phyloP scores from a whole-genome alignment of 2,888 invertebrate genomes.

The Nezara viridula region DNA sequence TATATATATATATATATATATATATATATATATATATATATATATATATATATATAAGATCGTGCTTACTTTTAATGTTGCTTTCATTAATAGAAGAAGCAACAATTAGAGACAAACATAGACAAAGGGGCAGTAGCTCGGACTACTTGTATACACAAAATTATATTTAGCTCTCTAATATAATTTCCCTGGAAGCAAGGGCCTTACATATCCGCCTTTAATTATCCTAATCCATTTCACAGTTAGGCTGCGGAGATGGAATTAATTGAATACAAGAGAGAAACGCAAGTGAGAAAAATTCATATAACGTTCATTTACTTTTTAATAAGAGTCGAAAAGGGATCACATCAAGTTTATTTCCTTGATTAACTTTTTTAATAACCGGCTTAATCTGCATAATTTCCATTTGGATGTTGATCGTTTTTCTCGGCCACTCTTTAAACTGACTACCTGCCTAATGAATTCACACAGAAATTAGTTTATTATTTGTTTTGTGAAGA shows the following conservation, averaged over 20 bases:
- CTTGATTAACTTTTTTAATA: slow-evolving; percentile 45
- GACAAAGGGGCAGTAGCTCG: too few relatives aligned
- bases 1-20: too few relatives aligned
- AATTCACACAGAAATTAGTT: slow-evolving; percentile 3
- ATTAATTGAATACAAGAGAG: neutral
- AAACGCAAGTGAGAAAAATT: neutral
- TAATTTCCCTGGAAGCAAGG: neutral
- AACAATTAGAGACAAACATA: too few relatives aligned
- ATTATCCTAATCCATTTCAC: neutral
- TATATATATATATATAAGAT: too few relatives aligned
- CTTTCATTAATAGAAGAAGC: too few relatives aligned
- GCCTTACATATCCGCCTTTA: neutral
- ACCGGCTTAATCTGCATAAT: slow-evolving; percentile 18
- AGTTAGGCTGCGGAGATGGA: neutral
- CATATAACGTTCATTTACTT: neutral
- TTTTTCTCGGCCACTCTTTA: neutral
- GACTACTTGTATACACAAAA: neutral
- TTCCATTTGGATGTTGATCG: neutral
- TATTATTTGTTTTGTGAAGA: neutral
- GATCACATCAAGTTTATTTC: slow-evolving; percentile 13
- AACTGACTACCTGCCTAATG: slow-evolving; percentile 19
- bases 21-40: too few relatives aligned
- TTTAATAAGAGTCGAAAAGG: neutral
- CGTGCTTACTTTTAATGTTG: too few relatives aligned
- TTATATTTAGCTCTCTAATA: neutral